Evolutionary conservation across 2,113 vertebrate species (phyloP).

Genomic region (Xiphorhynchus elegans): DNA sequence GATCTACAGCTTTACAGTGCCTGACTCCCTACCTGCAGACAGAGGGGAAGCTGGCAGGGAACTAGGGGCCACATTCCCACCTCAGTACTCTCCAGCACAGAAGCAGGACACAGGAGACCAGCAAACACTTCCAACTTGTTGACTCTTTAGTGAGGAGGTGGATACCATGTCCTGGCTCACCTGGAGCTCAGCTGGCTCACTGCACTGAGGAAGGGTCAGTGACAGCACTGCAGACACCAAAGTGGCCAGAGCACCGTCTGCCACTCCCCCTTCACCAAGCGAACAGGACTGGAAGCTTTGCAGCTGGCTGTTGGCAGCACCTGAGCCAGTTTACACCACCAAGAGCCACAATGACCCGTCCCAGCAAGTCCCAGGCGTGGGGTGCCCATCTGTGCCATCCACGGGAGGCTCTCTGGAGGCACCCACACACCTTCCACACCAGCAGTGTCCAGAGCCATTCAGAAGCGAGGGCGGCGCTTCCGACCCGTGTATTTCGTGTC

Average conservation of each 20-base stretch:
- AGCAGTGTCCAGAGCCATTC: background rate
- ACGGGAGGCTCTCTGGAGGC: background rate
- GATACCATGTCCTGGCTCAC: background rate
- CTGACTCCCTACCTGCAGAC: background rate
- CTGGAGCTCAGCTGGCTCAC: background rate
- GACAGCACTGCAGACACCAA: background rate
- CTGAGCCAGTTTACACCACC: background rate
- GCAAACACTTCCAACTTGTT: background rate
- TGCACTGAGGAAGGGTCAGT: background rate
- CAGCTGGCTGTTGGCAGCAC: background rate
- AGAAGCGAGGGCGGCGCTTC: constrained; percentile 87
- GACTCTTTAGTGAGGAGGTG: constrained; percentile 16
- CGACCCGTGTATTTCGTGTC: constrained; percentile 92
- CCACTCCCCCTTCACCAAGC: background rate
- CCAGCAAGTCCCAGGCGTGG: background rate
- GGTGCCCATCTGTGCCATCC: background rate
- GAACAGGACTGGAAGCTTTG: background rate
- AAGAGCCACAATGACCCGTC: background rate
- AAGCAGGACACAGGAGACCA: background rate
- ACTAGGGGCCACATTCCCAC: background rate
- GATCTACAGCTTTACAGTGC: background rate
- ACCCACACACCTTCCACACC: background rate
- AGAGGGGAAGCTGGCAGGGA: background rate
- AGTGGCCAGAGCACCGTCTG: background rate
- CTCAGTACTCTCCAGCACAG: background rate